These are phyloP conservation scores for Pteropus rufus DNA, from an alignment of 2,797 vertebrate genomes.

Conservation along the genomic window DNA sequence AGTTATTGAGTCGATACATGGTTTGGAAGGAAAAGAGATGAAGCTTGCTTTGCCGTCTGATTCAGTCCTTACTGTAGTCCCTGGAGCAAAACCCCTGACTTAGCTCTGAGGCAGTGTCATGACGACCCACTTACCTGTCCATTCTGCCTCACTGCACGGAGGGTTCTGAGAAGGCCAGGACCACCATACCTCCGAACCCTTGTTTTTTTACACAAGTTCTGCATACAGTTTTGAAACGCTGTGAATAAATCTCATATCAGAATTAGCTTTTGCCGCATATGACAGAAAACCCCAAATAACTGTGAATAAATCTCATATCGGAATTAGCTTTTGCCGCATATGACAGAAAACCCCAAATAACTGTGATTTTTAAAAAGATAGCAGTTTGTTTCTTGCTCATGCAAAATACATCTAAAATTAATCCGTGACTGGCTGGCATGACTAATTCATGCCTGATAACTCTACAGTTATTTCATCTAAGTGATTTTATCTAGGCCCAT, in stretches of 20 bases:
- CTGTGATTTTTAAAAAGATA: neutral
- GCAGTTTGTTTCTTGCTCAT: neutral
- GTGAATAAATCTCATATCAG: neutral
- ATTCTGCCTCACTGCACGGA: neutral
- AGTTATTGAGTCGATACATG: neutral
- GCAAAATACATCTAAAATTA: neutral
- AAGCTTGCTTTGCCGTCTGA: neutral
- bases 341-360: conserved; percentile 4
- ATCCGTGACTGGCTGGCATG: neutral
- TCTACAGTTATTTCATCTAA: neutral
- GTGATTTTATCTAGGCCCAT: neutral
- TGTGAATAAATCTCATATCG: neutral
- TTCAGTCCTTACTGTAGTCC: neutral
- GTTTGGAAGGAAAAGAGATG: neutral
- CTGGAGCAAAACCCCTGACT: neutral
- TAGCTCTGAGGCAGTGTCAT: neutral
- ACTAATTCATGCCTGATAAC: too few species aligned
- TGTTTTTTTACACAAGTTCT: neutral
- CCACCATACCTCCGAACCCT: neutral
- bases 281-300: conserved; percentile 4
- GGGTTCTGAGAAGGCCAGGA: neutral
- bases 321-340: neutral
- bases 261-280: neutral
- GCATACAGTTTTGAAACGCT: neutral
- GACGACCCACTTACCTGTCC: neutral